Percentiles rank a stretch among this genome's conserved stretches.
phyloP scores from a whole-genome alignment of 1,140 invertebrate species.

The Samia ricini region DNA sequence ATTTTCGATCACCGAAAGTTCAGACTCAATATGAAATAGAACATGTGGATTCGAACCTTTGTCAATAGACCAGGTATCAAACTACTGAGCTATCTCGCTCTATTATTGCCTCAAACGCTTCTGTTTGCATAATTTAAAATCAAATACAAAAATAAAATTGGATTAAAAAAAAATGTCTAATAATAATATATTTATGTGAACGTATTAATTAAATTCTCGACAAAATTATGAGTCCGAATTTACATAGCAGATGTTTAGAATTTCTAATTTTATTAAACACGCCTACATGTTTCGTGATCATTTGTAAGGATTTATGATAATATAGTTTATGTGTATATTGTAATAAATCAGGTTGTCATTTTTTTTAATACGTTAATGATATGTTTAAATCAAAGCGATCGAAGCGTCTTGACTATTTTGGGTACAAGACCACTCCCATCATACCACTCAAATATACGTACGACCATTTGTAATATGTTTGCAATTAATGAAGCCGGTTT shows the following conservation, averaged over 20 bases:
- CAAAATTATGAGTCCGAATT: not conserved
- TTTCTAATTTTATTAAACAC: not conserved
- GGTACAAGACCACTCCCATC: not conserved
- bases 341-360: not conserved
- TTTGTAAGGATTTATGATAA: not conserved
- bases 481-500: too few relatives aligned
- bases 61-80: too few relatives aligned
- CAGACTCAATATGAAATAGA: too few relatives aligned
- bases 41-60: too few relatives aligned
- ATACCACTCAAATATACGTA: not conserved
- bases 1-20: too few relatives aligned
- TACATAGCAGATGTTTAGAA: not conserved
- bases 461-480: too few relatives aligned
- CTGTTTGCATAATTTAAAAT: too few relatives aligned
- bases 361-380: not conserved
- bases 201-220: not conserved
- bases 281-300: not conserved
- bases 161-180: too few relatives aligned
- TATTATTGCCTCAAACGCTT: too few relatives aligned
- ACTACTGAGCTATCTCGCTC: too few relatives aligned
- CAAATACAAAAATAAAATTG: too few relatives aligned
- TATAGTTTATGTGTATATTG: not conserved
- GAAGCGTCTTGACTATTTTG: not conserved
- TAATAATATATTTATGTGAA: not conserved
- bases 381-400: not conserved